Base-by-base conservation (phyloP, 2,113 vertebrate genomes). In the Ophthalmolycus amberensis region DNA sequence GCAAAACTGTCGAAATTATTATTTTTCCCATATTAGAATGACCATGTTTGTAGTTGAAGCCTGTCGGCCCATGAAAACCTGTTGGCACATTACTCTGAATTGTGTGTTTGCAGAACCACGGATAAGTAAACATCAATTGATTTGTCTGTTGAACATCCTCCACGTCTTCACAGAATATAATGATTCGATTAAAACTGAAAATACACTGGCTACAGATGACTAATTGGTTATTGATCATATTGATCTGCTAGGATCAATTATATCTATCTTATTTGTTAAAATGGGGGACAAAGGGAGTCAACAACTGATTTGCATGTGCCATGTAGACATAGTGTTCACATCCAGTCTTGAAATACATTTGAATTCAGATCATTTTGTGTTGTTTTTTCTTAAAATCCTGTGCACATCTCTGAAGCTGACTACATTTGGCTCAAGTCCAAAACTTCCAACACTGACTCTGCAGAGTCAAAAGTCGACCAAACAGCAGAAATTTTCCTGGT, bases 161-260 rank as follows among this genome's bases (percentile, higher is more conserved):
- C 34, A 27, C 48, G 15, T 79, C 27, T 42, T 22, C 10, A 37
- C 22, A 62, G 22, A 37, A 5, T 1, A 27, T 52, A 20, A 73
- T 60, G 2, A 52, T 48, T 46, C 60, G 2, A 52, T 48, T 46
- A 67, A 27, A 71, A 34, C 5, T 40, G 9, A 58, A 83, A 72
- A 68, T 2, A 0, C 34, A 71, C 59, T 16, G 15, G 1, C 71
- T 32, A 34, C 27, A 75, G 14, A 80, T 73, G 27, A 46, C 9
- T 82, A 73, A 86, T 63, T 85, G 66, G 27, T 72, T 88, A 88
- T 85, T 82, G 84, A 85, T 85, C 68, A 50, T 59, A 7, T 80
- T 40, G 83, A 90, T 82, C 32, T 67, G 40, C 7, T n/a, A 6
- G 18, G 32, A 86, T 89, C 70, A 88, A 84, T 92, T 2, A 40